These are phyloP conservation scores for Epinephelus malabaricus DNA, from an alignment of 2,797 vertebrate species.

Conservation along the genomic window DNA sequence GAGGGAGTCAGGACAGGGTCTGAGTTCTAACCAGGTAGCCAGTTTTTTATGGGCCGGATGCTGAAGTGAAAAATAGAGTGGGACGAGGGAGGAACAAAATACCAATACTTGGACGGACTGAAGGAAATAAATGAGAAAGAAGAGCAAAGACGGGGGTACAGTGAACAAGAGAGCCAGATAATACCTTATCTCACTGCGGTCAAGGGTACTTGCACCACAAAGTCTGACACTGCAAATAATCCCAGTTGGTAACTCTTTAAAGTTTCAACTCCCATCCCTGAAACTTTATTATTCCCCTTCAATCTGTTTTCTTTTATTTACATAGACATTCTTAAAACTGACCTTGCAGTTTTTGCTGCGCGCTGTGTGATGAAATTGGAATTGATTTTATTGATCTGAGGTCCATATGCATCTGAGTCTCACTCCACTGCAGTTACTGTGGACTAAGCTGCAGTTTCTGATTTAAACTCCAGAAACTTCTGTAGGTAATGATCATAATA, in stretches of 20 bases:
- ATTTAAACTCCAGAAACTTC: slow-evolving; percentile 52
- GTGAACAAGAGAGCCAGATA: slow-evolving; percentile 49
- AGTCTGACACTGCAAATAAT: slow-evolving; percentile 67
- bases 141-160: slow-evolving; percentile 37
- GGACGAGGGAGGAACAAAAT: slow-evolving; percentile 26
- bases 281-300: slow-evolving; percentile 58
- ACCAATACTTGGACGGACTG: slow-evolving; percentile 36
- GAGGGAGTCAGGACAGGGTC: slow-evolving; percentile 30
- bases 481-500: slow-evolving; percentile 59
- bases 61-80: slow-evolving; percentile 49
- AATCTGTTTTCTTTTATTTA: slow-evolving; percentile 65
- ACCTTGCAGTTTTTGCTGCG: slow-evolving; percentile 74
- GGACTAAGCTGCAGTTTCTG: slow-evolving; percentile 37
- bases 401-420: slow-evolving; percentile 53
- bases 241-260: slow-evolving; percentile 40
- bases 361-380: slow-evolving; percentile 76
- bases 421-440: slow-evolving; percentile 42
- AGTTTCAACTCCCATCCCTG: slow-evolving; percentile 47
- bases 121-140: slow-evolving; percentile 58
- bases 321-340: slow-evolving; percentile 69
- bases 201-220: slow-evolving; percentile 52
- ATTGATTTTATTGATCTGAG: slow-evolving; percentile 79
- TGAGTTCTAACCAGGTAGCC: slow-evolving; percentile 38
- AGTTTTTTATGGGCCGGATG: slow-evolving; percentile 29
- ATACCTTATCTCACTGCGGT: slow-evolving; percentile 56